Evolutionary conservation across 2,797 vertebrate species (phyloP), one percentile per base, ranked within the genome.

Genomic region (Lophius americanus): DNA sequence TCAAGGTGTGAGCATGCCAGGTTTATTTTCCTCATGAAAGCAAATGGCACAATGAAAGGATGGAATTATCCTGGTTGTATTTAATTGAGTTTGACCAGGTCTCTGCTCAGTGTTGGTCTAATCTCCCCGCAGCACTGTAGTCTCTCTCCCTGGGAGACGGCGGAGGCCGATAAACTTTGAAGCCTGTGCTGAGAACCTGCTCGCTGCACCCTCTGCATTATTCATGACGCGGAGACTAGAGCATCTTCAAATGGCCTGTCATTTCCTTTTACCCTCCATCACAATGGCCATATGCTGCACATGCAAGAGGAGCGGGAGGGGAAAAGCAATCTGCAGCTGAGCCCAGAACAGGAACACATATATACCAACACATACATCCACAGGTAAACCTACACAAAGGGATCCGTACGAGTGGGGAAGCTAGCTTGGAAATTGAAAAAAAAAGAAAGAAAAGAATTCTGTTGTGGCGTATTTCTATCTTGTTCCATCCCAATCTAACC

Each of bases 191-290:
- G 81, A 82, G 92, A 92, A 94, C 93, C 92, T 93, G 90, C 89
- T 91, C 88, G 57, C 63, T 90, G 90, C 89, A 81, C 68, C 64
- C 76, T 70, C 92, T 96, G 92, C 90, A 95, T 96, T 95, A 96
- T 95, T 95, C 94, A 96, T 95, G 70, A 91, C 52, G 82, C 76
- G 73, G 85, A 77, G 84, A 91, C 89, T 78, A 89, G 90, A 89
- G 76, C 84, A 91, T 94, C 89, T 94, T 95, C 92, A 94, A 94
- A 93, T 90, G 88, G 82, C 78, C 89, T 94, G 94, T 95, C 94
- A 92, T 94, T 95, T 95, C 90, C 92, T 90, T 94, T 95, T 94
- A 94, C 86, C 84, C 93, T 91, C 88, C 92, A 89, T 94, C 94
- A 94, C 91, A 92, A 88, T 89, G 92, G 75, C 92, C 90, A 89